Percentiles rank a stretch among this genome's conserved stretches.
These are phyloP conservation scores for Lomographa bimaculata DNA, from an alignment of 2,888 invertebrate genomes.

Conservation along the genomic window DNA sequence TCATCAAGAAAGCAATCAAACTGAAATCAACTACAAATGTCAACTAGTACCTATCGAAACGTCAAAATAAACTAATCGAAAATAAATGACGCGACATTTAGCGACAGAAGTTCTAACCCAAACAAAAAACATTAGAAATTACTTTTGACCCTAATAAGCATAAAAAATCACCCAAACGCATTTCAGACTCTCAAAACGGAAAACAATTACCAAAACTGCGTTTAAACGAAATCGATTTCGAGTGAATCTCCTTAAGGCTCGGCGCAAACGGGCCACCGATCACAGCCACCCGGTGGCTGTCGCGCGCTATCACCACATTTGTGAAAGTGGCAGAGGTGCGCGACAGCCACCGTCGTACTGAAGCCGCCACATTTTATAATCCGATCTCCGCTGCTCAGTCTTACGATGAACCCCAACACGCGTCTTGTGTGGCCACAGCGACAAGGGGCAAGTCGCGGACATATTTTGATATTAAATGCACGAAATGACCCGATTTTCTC, in stretches of 20 bases:
- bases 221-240: constrained; percentile 74
- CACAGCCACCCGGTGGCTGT: too few species aligned
- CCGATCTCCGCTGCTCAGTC: too few species aligned
- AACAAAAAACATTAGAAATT: constrained; percentile 19
- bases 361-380: too few species aligned
- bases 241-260: constrained; percentile 48
- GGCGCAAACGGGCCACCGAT: too few species aligned
- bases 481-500: too few species aligned
- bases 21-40: constrained; percentile 9
- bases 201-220: constrained; percentile 51
- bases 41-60: background rate
- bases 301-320: too few species aligned
- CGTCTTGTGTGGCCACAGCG: too few species aligned
- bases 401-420: too few species aligned
- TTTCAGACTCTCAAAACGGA: constrained; percentile 32
- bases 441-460: too few species aligned
- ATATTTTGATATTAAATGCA: too few species aligned
- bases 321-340: too few species aligned
- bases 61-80: constrained; percentile 25
- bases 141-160: constrained; percentile 29
- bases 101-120: constrained; percentile 19
- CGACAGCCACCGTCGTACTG: too few species aligned
- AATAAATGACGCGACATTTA: constrained; percentile 28
- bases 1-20: constrained; percentile 8
- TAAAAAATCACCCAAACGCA: constrained; percentile 25